phyloP scores from a whole-genome alignment of 2,888 invertebrate genomes.

The Dasypogon diadema region DNA sequence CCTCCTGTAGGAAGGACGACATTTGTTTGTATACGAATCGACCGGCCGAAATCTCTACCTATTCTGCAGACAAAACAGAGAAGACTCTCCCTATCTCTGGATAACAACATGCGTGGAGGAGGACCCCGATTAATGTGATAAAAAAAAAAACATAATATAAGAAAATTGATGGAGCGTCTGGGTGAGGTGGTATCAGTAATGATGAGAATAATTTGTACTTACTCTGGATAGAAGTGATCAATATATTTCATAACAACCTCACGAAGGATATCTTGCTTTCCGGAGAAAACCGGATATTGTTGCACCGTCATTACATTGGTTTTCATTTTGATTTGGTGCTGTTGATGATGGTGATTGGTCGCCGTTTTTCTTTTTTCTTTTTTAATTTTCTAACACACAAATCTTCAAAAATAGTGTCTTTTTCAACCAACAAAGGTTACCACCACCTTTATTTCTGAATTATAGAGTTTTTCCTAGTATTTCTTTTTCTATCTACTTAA shows the following conservation, averaged over 20 bases:
- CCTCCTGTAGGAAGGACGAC: background rate
- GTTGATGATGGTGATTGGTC: conserved; percentile 26
- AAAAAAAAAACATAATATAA: conserved; percentile 5
- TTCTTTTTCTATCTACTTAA: background rate
- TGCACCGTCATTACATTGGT: conserved; percentile 73
- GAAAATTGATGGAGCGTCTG: conserved; percentile 5
- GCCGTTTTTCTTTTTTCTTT: conserved; percentile 20
- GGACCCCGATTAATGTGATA: background rate
- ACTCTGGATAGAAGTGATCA: conserved; percentile 79
- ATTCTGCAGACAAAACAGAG: conserved; percentile 25
- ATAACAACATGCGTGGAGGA: too few species aligned
- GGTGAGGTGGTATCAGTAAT: background rate
- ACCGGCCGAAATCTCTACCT: too few species aligned
- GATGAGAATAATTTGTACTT: conserved; percentile 67
- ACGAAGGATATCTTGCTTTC: conserved; percentile 77
- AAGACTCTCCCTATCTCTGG: background rate
- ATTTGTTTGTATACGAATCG: background rate
- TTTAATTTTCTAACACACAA: background rate
- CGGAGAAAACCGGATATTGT: conserved; percentile 73
- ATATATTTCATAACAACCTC: conserved; percentile 80
- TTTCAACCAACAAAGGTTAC: too few species aligned
- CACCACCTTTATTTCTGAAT: too few species aligned
- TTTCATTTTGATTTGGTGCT: conserved; percentile 46
- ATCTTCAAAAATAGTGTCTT: background rate
- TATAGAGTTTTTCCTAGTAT: too few species aligned